These are phyloP conservation scores for Oreochromis mossambicus DNA, from an alignment of 2,797 vertebrate genomes.

Conservation along the genomic window DNA sequence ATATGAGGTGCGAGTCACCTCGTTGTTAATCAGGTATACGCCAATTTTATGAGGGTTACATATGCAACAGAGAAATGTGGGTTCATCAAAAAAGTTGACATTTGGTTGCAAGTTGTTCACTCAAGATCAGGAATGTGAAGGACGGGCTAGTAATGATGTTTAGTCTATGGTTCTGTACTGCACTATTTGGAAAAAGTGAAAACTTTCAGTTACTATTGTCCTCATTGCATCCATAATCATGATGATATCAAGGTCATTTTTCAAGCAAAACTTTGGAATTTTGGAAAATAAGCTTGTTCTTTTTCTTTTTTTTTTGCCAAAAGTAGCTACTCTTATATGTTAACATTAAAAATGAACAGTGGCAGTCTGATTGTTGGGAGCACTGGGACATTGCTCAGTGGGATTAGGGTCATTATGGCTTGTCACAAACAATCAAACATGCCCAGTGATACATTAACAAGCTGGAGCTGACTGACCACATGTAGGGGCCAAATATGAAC, in stretches of 20 bases:
- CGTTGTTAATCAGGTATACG: not conserved
- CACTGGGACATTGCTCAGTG: not conserved
- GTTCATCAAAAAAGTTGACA: not conserved
- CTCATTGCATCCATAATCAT: not conserved
- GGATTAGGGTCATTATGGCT: not conserved
- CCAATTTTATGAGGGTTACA: not conserved
- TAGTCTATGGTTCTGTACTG: not conserved
- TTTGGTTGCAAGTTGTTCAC: not conserved
- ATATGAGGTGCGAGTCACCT: constrained; percentile 23
- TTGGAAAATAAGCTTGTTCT: rapidly evolving
- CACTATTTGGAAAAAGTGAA: not conserved
- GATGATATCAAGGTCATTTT: not conserved
- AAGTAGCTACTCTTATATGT: not conserved
- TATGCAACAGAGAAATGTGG: not conserved
- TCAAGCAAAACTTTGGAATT: not conserved
- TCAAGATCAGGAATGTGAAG: not conserved
- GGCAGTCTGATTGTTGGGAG: not conserved
- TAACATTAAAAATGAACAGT: not conserved
- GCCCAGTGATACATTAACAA: not conserved
- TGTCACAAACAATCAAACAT: not conserved
- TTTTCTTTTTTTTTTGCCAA: not conserved
- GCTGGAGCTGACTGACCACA: not conserved
- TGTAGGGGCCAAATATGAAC: not conserved
- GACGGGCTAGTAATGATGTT: not conserved
- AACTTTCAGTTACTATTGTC: not conserved